Conservation (phyloP, 1,140 invertebrate species). For the Ostrea edulis region DNA sequence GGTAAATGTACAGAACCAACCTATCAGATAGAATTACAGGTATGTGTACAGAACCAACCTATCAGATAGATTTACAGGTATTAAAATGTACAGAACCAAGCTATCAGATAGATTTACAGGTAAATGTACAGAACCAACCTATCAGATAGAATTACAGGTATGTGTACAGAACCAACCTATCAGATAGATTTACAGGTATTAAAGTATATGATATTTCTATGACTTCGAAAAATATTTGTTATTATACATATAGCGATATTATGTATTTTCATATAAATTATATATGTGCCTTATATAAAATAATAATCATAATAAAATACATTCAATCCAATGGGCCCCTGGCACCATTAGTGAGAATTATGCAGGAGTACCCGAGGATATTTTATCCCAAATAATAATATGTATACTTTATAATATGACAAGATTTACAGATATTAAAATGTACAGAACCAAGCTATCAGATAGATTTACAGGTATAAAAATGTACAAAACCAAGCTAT, state of each 20-base stretch:
- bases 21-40: conserved; percentile 77
- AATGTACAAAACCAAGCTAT: conserved; percentile 78
- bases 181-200: conserved; percentile 4
- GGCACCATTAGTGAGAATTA: no score
- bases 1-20: conserved; percentile 76
- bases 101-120: conserved; percentile 77
- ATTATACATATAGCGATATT: no score
- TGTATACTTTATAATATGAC: no score
- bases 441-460: not conserved
- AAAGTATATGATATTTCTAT: no score
- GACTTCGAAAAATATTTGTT: no score
- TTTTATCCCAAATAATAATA: no score
- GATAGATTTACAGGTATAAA: not conserved
- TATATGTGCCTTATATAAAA: no score
- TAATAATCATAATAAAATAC: no score
- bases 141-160: conserved; percentile 78
- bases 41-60: conserved; percentile 48
- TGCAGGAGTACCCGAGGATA: no score
- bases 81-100: conserved; percentile 76
- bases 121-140: conserved; percentile 74
- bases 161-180: not conserved
- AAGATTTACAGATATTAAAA: conserved; percentile 76
- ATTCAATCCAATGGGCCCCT: no score
- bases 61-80: no score
- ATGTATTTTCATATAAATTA: no score